Evolutionary conservation across 2,888 invertebrate genomes (phyloP).

Genomic region (Portevinia maculata): DNA sequence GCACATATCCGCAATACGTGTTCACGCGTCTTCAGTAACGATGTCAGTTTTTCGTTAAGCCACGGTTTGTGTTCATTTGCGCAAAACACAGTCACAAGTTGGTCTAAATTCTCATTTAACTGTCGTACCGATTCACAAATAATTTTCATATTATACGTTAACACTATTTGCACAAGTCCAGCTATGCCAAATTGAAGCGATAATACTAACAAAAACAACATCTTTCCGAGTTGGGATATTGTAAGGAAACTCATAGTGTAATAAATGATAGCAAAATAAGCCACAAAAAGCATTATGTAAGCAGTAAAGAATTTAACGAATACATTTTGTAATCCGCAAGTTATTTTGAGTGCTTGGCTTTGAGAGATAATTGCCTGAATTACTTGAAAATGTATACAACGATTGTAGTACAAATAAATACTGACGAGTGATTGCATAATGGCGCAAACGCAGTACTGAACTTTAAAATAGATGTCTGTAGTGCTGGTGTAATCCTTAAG

Average conservation of each 20-base stretch:
- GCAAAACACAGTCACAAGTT: conserved; percentile 11
- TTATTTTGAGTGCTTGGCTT: neutral
- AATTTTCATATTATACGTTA: conserved; percentile 10
- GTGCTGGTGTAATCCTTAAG: neutral
- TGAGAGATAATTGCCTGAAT: conserved; percentile 12
- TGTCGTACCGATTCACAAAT: conserved; percentile 14
- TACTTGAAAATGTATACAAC: conserved; percentile 14
- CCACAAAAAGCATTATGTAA: conserved; percentile 16
- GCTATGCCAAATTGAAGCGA: conserved; percentile 12
- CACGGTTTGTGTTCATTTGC: neutral
- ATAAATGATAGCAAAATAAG: conserved; percentile 1
- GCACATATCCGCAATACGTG: conserved; percentile 12
- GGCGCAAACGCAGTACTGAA: conserved; percentile 17
- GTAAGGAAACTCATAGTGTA: neutral
- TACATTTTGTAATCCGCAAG: neutral
- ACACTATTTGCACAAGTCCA: conserved; percentile 27
- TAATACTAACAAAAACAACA: conserved; percentile 1
- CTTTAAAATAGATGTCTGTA: conserved; percentile 10
- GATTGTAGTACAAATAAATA: conserved; percentile 22
- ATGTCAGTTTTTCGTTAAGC: neutral
- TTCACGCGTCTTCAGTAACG: conserved; percentile 10
- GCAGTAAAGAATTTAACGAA: neutral
- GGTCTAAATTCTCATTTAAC: conserved; percentile 17
- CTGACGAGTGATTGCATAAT: conserved; percentile 21
- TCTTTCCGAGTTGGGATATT: neutral